These are phyloP conservation scores for Pangasius larnaudii DNA, from an alignment of 2,797 vertebrate genomes.

Conservation along the genomic window DNA sequence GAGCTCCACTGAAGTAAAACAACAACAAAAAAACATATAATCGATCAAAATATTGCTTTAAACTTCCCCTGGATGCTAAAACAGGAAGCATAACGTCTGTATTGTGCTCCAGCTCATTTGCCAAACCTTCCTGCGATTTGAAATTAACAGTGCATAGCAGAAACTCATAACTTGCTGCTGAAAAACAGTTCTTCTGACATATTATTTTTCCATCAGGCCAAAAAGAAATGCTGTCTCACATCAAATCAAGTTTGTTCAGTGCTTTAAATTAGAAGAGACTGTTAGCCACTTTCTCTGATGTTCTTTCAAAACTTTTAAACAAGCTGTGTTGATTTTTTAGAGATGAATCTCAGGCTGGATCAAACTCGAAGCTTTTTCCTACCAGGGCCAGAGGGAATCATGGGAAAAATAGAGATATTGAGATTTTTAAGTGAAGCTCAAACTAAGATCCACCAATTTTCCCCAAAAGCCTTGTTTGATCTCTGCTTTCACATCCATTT, in stretches of 20 bases:
- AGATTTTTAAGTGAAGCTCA: slow-evolving; percentile 8
- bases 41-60: neutral
- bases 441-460: slow-evolving; percentile 29
- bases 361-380: neutral
- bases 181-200: neutral
- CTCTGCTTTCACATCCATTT: slow-evolving; percentile 3
- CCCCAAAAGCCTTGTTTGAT: slow-evolving; percentile 58
- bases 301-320: slow-evolving; percentile 3
- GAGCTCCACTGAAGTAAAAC: neutral
- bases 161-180: neutral
- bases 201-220: neutral
- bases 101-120: neutral
- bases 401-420: neutral
- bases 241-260: neutral
- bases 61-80: neutral
- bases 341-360: neutral
- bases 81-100: neutral
- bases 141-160: neutral
- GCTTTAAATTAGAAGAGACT: neutral
- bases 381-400: slow-evolving; percentile 12
- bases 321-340: neutral
- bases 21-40: neutral
- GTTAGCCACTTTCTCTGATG: neutral
- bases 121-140: neutral
- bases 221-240: neutral